Evolutionary conservation across 2,797 vertebrate species (phyloP).

Genomic region (Pygocentrus nattereri): DNA sequence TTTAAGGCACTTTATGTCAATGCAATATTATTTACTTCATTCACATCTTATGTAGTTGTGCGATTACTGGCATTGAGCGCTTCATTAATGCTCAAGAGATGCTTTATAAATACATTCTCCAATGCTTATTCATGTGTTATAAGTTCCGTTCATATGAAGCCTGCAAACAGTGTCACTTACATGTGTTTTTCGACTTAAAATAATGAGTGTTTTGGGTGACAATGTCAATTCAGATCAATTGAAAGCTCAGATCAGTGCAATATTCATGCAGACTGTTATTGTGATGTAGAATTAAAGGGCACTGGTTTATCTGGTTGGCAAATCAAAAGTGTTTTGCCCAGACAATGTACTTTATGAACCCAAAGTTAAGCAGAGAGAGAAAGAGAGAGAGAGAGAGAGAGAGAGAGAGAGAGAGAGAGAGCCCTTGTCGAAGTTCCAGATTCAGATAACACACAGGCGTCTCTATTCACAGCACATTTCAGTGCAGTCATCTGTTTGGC

Average conservation of each 20-base stretch:
- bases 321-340: constrained; percentile 26
- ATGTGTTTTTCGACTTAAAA: too few relatives aligned
- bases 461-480: constrained; percentile 60
- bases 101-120: too few relatives aligned
- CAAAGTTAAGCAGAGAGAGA: constrained; percentile 22
- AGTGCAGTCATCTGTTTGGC: constrained; percentile 62
- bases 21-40: too few relatives aligned
- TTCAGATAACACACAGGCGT: constrained; percentile 61
- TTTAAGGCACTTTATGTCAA: too few relatives aligned
- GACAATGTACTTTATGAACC: constrained; percentile 35
- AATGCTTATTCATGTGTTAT: too few relatives aligned
- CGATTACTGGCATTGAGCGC: too few relatives aligned
- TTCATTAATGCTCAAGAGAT: too few relatives aligned
- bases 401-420: constrained; percentile 29
- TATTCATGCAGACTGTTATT: background rate
- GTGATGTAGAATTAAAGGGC: background rate
- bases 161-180: too few relatives aligned
- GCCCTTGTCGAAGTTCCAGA: constrained; percentile 56
- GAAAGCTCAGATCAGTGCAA: background rate
- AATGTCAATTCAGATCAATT: too few relatives aligned
- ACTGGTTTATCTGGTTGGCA: constrained; percentile 1
- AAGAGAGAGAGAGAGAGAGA: constrained; percentile 6
- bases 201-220: too few relatives aligned
- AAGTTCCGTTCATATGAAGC: too few relatives aligned
- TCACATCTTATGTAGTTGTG: too few relatives aligned